Base-by-base conservation (phyloP, 1,140 invertebrate species). In the Forficula auricularia region DNA sequence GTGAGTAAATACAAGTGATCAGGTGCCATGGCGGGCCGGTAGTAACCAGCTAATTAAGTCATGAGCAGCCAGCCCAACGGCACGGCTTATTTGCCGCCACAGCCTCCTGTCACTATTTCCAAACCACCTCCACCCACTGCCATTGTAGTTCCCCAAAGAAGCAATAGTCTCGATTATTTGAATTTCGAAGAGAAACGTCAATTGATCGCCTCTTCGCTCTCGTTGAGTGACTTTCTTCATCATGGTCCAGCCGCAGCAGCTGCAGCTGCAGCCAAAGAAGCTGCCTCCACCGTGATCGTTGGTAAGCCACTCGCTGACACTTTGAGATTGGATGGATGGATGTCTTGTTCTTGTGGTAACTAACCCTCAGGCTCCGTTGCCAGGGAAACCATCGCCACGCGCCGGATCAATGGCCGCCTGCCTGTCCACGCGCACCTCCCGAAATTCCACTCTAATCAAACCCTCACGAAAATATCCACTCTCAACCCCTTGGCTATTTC, bases 131-230 rank as follows among this genome's bases (percentile, higher is more conserved):
- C 22, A 10, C 22, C 22, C 4, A 27, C 22, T 27, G 47, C 52
- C 63, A 48, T 70, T 7, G 71, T 75, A 12, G 67, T 67, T 3
- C 75, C 77, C 4, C 77, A 80, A 52, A 64, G 82, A 48, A 84
- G 82, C 61, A 83, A 78, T 57, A 85, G 81, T 51, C 68, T 88
- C 64, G 85, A 89, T 64, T 83, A 82, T 61, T 70, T 88, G 19
- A 87, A 88, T 62, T 90, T 88, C 57, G 82, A 88, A 60, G 84
- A 90, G 65, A 86, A 86, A 61, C 66, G 83, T 45, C 80, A 86
- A 63, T 66, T 88, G 48, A 88, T 90, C 43, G 84, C 84, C 4
- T 86, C 82, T 36, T 83, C 82, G 19, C 59, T 88, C 50, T 87
- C 82, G 33, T 63, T 88, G 20, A 83, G 82, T 40, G 84, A 89